Conservation (phyloP, 2,888 invertebrate species). For the Eurois occulta region DNA sequence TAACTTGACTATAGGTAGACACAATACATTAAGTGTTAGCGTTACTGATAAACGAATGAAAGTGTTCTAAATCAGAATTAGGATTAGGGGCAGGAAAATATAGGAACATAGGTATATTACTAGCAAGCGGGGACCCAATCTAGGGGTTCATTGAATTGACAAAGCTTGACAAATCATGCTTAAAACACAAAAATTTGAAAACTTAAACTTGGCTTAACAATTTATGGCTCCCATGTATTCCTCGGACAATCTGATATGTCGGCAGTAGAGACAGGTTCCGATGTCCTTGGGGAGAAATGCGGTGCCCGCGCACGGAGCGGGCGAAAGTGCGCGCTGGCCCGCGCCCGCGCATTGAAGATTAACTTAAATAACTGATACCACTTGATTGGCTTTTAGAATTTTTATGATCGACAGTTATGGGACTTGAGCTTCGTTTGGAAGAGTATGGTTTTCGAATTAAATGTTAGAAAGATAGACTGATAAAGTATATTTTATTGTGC, state of each 20-base stretch:
- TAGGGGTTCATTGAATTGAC: no score
- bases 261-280: conserved; percentile 68
- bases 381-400: conserved; percentile 46
- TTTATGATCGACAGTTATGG: conserved; percentile 45
- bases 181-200: not conserved
- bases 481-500: not conserved
- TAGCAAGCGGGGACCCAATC: no score
- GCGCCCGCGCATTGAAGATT: conserved; percentile 36
- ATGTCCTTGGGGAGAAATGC: conserved; percentile 78
- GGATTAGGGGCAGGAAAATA: no score
- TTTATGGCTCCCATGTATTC: conserved; percentile 36
- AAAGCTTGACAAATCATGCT: no score
- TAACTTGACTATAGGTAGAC: no score
- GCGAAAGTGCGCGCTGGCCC: conserved; percentile 72
- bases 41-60: no score
- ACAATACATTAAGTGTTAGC: no score
- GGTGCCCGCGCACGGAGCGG: conserved; percentile 53
- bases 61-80: no score
- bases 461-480: not conserved
- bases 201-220: not conserved
- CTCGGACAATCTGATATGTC: conserved; percentile 51
- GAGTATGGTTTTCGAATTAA: not conserved
- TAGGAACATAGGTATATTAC: no score
- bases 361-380: conserved; percentile 44
- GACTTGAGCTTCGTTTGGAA: conserved; percentile 4